Conservation (phyloP, 2,888 invertebrate genomes). For the Muscina levida region DNA sequence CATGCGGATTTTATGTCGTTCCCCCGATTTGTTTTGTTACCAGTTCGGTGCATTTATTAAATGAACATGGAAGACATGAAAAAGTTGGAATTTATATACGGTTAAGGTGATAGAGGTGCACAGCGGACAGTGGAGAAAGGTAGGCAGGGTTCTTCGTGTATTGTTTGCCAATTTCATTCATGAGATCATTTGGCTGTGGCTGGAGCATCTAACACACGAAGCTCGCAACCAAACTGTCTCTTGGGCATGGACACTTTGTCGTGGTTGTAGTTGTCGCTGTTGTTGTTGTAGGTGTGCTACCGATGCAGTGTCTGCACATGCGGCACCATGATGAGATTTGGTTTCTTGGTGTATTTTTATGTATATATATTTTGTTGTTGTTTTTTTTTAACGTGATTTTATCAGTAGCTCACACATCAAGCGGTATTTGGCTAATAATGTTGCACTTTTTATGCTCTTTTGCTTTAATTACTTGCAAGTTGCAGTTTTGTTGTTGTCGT, state of each 20-base stretch:
- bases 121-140: neutral
- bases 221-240: no score
- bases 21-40: conserved; percentile 7
- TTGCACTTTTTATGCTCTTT: conserved; percentile 47
- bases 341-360: no score
- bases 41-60: neutral
- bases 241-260: no score
- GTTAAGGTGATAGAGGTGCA: neutral
- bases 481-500: conserved; percentile 24
- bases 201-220: no score
- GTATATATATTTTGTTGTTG: neutral
- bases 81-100: conserved; percentile 35
- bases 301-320: no score
- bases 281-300: no score
- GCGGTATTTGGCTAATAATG: conserved; percentile 17
- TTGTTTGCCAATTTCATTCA: conserved; percentile 23
- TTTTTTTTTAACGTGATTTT: neutral
- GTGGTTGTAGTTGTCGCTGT: no score
- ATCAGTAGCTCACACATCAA: neutral
- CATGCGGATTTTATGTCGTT: conserved; percentile 45
- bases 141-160: neutral
- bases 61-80: neutral
- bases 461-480: neutral
- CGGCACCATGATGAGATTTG: no score
- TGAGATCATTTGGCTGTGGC: no score